Percentiles rank a stretch among this genome's conserved stretches.
Evolutionary conservation across 2,888 invertebrate species (phyloP).

Genomic region (Drosophila robusta): DNA sequence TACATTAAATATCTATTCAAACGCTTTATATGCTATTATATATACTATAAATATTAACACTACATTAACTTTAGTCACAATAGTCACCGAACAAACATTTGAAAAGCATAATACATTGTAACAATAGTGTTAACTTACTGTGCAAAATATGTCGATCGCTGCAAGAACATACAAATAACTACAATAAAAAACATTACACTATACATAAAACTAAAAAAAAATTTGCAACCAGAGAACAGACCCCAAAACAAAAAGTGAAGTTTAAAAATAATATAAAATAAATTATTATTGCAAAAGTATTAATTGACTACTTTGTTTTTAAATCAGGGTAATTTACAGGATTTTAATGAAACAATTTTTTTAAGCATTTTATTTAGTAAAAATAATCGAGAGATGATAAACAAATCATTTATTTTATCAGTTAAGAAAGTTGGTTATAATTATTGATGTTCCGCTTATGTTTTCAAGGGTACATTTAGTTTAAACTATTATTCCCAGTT

Average conservation of each 20-base stretch:
- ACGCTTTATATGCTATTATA: conserved; percentile 77
- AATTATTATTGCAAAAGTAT: conserved; percentile 76
- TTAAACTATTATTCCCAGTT: not conserved
- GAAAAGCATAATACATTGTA: conserved; percentile 23
- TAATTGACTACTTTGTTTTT: conserved; percentile 45
- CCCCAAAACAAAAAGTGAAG: conserved; percentile 52
- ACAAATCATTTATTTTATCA: not conserved
- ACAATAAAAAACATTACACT: conserved; percentile 67
- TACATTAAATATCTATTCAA: conserved; percentile 72
- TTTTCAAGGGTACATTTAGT: not conserved
- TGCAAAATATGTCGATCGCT: conserved; percentile 64
- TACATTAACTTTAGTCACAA: conserved; percentile 75
- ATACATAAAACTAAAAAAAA: conserved; percentile 44
- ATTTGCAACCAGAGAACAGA: conserved; percentile 39
- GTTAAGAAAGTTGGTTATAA: not conserved
- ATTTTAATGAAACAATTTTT: not conserved
- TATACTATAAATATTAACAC: conserved; percentile 46
- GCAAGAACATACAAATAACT: conserved; percentile 58
- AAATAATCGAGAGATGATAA: too few species aligned
- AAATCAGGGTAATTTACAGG: conserved; percentile 5
- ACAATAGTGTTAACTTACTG: conserved; percentile 44
- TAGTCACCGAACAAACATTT: conserved; percentile 65
- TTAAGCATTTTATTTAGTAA: not conserved
- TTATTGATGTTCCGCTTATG: too few species aligned
- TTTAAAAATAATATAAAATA: conserved; percentile 75